phyloP scores from a whole-genome alignment of 2,888 invertebrate species.

The Iphiclides podalirius region DNA sequence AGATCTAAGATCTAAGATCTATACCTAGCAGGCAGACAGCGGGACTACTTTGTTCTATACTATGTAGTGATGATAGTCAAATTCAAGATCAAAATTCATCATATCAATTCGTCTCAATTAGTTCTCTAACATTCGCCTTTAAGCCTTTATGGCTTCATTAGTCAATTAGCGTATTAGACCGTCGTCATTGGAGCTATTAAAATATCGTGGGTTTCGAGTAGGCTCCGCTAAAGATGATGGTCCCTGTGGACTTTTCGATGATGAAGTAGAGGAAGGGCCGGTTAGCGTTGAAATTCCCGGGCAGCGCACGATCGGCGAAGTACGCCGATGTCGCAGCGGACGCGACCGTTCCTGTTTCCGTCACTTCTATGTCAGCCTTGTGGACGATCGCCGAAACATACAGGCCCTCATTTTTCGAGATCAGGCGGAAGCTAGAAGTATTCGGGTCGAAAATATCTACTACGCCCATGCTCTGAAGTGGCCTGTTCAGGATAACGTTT shows the following conservation, averaged over 20 bases:
- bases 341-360: slow-evolving; percentile 86
- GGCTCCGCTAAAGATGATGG: slow-evolving; percentile 82
- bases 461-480: slow-evolving; percentile 82
- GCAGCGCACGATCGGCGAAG: slow-evolving; percentile 71
- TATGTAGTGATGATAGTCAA: too few species aligned
- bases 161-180: too few species aligned
- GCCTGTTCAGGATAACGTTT: slow-evolving; percentile 77
- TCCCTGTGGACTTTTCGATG: slow-evolving; percentile 80
- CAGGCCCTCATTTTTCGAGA: slow-evolving; percentile 67
- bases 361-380: slow-evolving; percentile 85
- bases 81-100: too few species aligned
- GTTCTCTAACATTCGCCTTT: too few species aligned
- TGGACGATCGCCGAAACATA: slow-evolving; percentile 83
- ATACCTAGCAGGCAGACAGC: too few species aligned
- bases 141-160: too few species aligned
- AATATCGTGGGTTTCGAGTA: slow-evolving; percentile 59
- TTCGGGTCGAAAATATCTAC: slow-evolving; percentile 80
- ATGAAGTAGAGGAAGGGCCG: slow-evolving; percentile 84
- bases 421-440: slow-evolving; percentile 75
- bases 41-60: too few species aligned
- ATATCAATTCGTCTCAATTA: too few species aligned
- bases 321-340: slow-evolving; percentile 75
- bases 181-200: too few species aligned
- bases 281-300: slow-evolving; percentile 81
- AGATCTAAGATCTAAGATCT: too few species aligned